Conservation (phyloP, 2,113 vertebrate species). For the Pagrus major region DNA sequence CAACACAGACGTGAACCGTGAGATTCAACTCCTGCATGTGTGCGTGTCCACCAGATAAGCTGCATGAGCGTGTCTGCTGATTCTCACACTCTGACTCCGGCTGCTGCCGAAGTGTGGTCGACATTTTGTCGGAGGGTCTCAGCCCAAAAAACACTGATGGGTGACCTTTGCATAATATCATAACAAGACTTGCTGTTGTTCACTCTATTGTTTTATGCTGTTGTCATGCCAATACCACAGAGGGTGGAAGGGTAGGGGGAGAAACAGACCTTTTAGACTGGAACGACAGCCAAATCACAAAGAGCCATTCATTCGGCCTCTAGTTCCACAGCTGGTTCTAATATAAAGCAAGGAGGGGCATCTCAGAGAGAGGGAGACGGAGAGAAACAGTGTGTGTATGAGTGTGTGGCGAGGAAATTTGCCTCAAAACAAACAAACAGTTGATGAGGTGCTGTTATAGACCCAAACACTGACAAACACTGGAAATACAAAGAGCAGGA, state of each 20-base stretch:
- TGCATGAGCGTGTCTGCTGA: constrained; percentile 55
- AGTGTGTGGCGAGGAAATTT: constrained; percentile 61
- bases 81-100: constrained; percentile 50
- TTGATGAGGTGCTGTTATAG: constrained; percentile 58
- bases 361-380: constrained; percentile 48
- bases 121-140: constrained; percentile 60
- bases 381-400: constrained; percentile 43
- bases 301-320: constrained; percentile 84
- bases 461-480: constrained; percentile 66
- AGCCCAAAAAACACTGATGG: constrained; percentile 1
- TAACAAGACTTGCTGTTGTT: constrained; percentile 64
- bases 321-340: constrained; percentile 86
- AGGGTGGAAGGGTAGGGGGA: constrained; percentile 54
- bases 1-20: constrained; percentile 7
- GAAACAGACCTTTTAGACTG: constrained; percentile 75
- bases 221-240: constrained; percentile 69
- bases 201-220: constrained; percentile 71
- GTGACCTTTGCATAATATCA: constrained; percentile 73
- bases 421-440: constrained; percentile 76
- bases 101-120: constrained; percentile 6
- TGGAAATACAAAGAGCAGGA: constrained; percentile 34
- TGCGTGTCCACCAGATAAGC: constrained; percentile 58
- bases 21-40: constrained; percentile 22
- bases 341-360: constrained; percentile 83
- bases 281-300: constrained; percentile 83